Evolutionary conservation across 1,140 invertebrate genomes (phyloP), one percentile per base, ranked within the genome.

Genomic region (Thaumetopoea pityocampa): DNA sequence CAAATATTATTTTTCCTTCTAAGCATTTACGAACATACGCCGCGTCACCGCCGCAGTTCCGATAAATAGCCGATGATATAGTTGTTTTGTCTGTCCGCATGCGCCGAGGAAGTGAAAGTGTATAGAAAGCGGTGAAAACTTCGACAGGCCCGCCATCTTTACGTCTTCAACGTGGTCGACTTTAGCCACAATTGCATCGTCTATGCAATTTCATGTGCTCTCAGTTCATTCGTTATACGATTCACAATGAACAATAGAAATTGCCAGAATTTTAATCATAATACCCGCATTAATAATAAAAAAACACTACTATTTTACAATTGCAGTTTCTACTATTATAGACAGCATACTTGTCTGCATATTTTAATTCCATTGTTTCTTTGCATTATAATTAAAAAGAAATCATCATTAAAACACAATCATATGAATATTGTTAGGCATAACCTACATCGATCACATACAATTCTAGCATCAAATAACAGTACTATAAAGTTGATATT

Each of bases 81-180:
- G 55, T 51, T 43, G 42, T 56, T 63, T 59, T 50, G 60, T 63
- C 54, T 51, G 54, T 51, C 33, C 36, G 42, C 14, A 11, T 11
- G 12, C 30, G 47, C 23, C 50, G 52, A 49, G 52, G 55, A 64
- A 64, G 60, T 64, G 60, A 64, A 59, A 59, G 55, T 58, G 37
- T 43, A 40, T 55, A 64, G 56, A 64, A 59, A 59, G 60, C 33
- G 43, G 60, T 33, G 60, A 55, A 59, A 63, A 51, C 38, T 29
- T 29, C 40, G 29, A 24, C 37, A 43, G 43, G 30, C 32, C 24
- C 34, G 38, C 29, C 26, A 49, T 50, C 38, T 45, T 36, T 49
- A 17, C 37, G 14, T 27, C 20, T 7, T 9, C 43, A 26, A 40
- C 20, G n/a, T n/a, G n/a, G n/a, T n/a, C n/a, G 28, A 16, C 32